These are phyloP conservation scores for Acleris cristana DNA, from an alignment of 2,888 invertebrate species.

Conservation along the genomic window DNA sequence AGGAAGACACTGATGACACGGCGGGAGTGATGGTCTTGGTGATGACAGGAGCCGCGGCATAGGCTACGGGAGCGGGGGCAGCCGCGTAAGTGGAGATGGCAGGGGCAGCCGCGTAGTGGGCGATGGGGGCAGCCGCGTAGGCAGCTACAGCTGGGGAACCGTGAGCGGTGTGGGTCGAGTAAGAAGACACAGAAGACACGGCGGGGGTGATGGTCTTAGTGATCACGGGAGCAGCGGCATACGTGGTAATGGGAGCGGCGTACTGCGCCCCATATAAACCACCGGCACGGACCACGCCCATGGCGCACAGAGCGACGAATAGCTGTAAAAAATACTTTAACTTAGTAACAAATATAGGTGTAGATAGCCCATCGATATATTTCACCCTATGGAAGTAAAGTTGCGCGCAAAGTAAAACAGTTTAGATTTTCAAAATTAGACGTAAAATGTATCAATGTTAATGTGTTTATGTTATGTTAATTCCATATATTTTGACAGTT, in stretches of 20 bases:
- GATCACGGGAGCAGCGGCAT: slow-evolving; percentile 38
- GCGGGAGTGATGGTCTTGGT: slow-evolving; percentile 69
- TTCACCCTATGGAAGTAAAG: background rate
- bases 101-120: slow-evolving; percentile 45
- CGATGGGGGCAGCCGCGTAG: slow-evolving; percentile 44
- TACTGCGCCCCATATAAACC: slow-evolving; percentile 57
- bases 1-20: slow-evolving; percentile 57
- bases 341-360: background rate
- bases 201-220: slow-evolving; percentile 43
- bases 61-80: slow-evolving; percentile 56
- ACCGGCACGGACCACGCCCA: slow-evolving; percentile 85
- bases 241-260: slow-evolving; percentile 49
- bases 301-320: slow-evolving; percentile 83
- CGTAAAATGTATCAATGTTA: no score
- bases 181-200: slow-evolving; percentile 41
- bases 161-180: slow-evolving; percentile 40
- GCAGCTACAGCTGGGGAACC: slow-evolving; percentile 52
- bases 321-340: slow-evolving; percentile 62
- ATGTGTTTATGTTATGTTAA: no score
- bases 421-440: no score
- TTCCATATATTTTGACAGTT: no score
- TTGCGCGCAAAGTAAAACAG: no score
- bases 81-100: slow-evolving; percentile 44
- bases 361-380: background rate
- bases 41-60: slow-evolving; percentile 66